Conservation (phyloP, 2,888 invertebrate genomes). For the Hipparchia sbordonii region DNA sequence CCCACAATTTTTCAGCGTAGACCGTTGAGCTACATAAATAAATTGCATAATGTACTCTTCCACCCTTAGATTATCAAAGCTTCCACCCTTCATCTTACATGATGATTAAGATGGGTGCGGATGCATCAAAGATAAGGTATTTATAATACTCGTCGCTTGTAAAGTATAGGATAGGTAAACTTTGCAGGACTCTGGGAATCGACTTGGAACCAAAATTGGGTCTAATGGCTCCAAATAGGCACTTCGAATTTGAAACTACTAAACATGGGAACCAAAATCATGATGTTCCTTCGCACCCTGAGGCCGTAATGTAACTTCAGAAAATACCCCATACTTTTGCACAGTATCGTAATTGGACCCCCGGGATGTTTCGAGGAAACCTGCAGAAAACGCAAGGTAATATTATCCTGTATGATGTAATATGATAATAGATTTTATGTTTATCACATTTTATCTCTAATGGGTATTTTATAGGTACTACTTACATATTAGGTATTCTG, state of each 20-base stretch:
- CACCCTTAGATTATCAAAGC: too few relatives aligned
- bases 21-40: too few relatives aligned
- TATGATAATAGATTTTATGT: too few relatives aligned
- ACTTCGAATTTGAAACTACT: slow-evolving; percentile 12
- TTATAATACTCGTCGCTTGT: too few relatives aligned
- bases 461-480: too few relatives aligned
- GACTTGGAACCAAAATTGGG: neutral
- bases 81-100: neutral
- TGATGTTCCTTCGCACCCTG: slow-evolving; percentile 4
- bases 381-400: slow-evolving; percentile 25
- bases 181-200: neutral
- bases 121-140: too few relatives aligned
- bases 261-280: slow-evolving; percentile 17
- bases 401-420: neutral
- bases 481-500: too few relatives aligned
- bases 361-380: slow-evolving; percentile 39
- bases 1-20: neutral
- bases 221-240: slow-evolving; percentile 2
- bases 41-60: too few relatives aligned
- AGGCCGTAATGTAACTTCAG: neutral
- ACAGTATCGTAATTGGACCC: slow-evolving; percentile 55
- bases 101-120: neutral
- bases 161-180: neutral
- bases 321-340: slow-evolving; percentile 45
- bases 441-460: too few relatives aligned